A percentile compares a stretch with the other conserved stretches of the same genome.
These are phyloP conservation scores for Octomys mimax DNA, from an alignment of 2,797 vertebrate species.

Conservation along the genomic window DNA sequence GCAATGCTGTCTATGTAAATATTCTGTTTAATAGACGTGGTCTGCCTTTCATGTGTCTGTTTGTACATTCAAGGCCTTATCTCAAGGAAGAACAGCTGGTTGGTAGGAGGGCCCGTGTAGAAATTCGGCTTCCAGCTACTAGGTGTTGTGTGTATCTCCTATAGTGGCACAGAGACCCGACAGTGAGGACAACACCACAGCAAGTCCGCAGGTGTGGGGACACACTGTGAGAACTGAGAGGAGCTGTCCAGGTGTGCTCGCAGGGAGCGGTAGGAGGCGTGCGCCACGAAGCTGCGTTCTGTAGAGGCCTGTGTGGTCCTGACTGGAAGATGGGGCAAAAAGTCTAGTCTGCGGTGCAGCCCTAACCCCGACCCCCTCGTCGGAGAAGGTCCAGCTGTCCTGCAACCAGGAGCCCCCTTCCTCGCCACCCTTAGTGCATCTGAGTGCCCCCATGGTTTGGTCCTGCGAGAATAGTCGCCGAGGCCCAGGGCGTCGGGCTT, in stretches of 20 bases:
- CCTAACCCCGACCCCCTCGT: not conserved
- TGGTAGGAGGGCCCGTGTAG: not conserved
- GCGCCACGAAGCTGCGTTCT: accelerated
- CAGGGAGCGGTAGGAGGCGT: slow-evolving; percentile 33
- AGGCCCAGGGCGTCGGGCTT: not conserved
- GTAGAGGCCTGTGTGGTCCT: not conserved
- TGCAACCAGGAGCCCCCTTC: not conserved
- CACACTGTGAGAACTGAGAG: accelerated
- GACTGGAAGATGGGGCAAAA: not conserved
- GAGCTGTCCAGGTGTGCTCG: not conserved
- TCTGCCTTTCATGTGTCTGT: not conserved
- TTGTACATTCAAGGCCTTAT: not conserved
- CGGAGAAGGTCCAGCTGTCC: not conserved
- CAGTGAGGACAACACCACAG: accelerated
- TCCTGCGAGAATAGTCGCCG: slow-evolving; percentile 50
- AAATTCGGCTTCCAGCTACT: not conserved
- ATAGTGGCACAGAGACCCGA: not conserved
- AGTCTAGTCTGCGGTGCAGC: not conserved
- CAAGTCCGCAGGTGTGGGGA: accelerated
- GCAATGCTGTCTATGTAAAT: not conserved
- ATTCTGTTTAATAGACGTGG: not conserved
- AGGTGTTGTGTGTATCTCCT: not conserved
- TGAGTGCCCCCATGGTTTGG: not conserved
- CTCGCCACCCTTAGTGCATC: not conserved
- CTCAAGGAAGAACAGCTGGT: not conserved